Conservation (phyloP, 2,113 vertebrate genomes). For the Channa maculata region DNA sequence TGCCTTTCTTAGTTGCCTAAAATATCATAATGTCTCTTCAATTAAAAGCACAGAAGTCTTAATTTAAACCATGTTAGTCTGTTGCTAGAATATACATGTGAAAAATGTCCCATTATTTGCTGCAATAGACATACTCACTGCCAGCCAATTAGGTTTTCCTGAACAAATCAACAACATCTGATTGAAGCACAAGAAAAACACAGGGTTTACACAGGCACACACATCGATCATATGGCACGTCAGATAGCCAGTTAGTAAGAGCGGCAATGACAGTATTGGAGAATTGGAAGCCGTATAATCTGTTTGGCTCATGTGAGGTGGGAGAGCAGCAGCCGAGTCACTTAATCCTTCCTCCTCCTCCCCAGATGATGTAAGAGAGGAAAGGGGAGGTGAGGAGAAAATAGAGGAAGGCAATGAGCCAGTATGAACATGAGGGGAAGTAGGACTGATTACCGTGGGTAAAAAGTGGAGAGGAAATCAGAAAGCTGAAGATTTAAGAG, state of each 20-base stretch:
- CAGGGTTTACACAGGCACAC: too few species aligned
- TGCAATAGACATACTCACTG: slow-evolving; percentile 3
- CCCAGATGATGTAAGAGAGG: slow-evolving; percentile 43
- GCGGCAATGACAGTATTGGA: slow-evolving; percentile 18
- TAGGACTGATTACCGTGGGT: not conserved
- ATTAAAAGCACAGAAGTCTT: not conserved
- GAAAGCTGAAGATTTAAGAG: not conserved
- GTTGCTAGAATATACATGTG: slow-evolving; percentile 14
- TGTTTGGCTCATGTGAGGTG: slow-evolving; percentile 55
- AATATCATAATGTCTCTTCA: slow-evolving; percentile 39
- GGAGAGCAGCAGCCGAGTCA: slow-evolving; percentile 46
- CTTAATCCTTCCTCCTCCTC: slow-evolving; percentile 67
- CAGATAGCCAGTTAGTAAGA: slow-evolving; percentile 20
- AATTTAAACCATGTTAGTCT: slow-evolving; percentile 17
- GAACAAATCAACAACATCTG: not conserved
- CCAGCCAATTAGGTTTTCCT: slow-evolving; percentile 14
- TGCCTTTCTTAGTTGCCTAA: slow-evolving; percentile 29
- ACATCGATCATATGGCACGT: slow-evolving; percentile 18
- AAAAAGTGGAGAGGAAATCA: not conserved
- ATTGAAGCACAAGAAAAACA: too few species aligned
- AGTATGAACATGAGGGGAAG: not conserved
- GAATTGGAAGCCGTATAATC: slow-evolving; percentile 59
- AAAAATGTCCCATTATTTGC: slow-evolving; percentile 17
- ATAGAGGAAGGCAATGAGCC: not conserved
- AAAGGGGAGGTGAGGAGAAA: slow-evolving; percentile 7